A percentile compares a stretch with the other conserved stretches of the same genome.
Evolutionary conservation across 2,113 vertebrate genomes (phyloP).

Genomic region (Seriola rivoliana): DNA sequence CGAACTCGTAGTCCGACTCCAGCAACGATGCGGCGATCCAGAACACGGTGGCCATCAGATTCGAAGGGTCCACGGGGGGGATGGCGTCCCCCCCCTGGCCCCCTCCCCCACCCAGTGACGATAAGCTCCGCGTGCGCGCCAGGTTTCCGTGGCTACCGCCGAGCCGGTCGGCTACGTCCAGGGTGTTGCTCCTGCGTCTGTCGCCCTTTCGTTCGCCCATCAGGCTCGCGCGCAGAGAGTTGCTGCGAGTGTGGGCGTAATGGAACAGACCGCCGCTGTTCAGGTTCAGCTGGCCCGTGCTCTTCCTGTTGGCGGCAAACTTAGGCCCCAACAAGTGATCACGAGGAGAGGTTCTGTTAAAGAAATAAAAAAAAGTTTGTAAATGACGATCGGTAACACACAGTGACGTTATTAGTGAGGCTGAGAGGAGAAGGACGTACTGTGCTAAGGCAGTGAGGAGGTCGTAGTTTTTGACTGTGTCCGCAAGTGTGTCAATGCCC

Average conservation of each 20-base stretch:
- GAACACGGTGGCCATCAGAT: slow-evolving; percentile 97
- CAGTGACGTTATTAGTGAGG: background rate
- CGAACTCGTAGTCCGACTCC: slow-evolving; percentile 98
- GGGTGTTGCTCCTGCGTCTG: slow-evolving; percentile 94
- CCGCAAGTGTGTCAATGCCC: slow-evolving; percentile 95
- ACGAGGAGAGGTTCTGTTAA: slow-evolving; percentile 87
- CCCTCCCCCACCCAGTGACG: slow-evolving; percentile 89
- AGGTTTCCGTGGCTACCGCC: slow-evolving; percentile 91
- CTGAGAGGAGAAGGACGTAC: slow-evolving; percentile 84
- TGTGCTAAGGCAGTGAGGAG: slow-evolving; percentile 95
- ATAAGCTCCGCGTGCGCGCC: slow-evolving; percentile 96
- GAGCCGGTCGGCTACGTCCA: slow-evolving; percentile 93
- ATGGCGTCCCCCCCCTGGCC: slow-evolving; percentile 77
- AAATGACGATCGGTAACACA: background rate
- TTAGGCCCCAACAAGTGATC: slow-evolving; percentile 93
- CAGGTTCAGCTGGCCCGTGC: slow-evolving; percentile 97
- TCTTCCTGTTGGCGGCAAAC: slow-evolving; percentile 96
- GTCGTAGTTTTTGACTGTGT: slow-evolving; percentile 97
- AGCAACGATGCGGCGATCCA: slow-evolving; percentile 96
- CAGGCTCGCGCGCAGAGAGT: slow-evolving; percentile 92
- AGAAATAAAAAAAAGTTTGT: background rate
- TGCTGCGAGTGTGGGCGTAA: slow-evolving; percentile 90
- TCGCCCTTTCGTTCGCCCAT: slow-evolving; percentile 90
- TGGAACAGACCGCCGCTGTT: slow-evolving; percentile 88
- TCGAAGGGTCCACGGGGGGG: slow-evolving; percentile 92